Conservation (phyloP, 2,888 invertebrate genomes). For the Lochmaea capreae region DNA sequence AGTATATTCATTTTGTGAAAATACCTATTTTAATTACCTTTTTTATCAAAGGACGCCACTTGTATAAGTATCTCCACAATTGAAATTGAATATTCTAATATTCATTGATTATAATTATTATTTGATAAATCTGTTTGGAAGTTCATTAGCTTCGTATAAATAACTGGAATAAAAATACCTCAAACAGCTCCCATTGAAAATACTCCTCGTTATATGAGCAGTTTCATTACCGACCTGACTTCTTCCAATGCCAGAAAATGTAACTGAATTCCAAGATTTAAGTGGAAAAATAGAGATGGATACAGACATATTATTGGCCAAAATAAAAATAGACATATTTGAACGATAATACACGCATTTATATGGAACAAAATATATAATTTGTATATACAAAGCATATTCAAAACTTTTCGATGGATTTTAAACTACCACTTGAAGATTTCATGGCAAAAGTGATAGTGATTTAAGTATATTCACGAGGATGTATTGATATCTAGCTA, state of each 20-base stretch:
- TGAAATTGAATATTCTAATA: too few relatives aligned
- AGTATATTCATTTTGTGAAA: too few relatives aligned
- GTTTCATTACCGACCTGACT: constrained; percentile 33
- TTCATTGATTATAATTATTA: too few relatives aligned
- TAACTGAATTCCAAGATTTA: constrained; percentile 32
- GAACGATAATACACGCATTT: background rate
- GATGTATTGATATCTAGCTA: too few relatives aligned
- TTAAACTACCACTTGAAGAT: too few relatives aligned
- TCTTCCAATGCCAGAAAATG: constrained; percentile 34
- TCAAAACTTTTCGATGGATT: too few relatives aligned
- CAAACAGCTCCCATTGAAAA: background rate
- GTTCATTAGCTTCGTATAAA: background rate
- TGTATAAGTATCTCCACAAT: too few relatives aligned
- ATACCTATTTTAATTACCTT: too few relatives aligned
- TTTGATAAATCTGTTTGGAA: background rate
- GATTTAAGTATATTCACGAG: too few relatives aligned
- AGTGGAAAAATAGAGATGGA: constrained; percentile 20
- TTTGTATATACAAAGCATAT: too few relatives aligned
- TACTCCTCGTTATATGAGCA: constrained; percentile 18
- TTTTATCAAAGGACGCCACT: too few relatives aligned
- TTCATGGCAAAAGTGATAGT: too few relatives aligned
- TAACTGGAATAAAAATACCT: constrained; percentile 14
- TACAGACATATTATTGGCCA: background rate
- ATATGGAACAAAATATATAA: background rate
- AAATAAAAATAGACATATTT: background rate